Percentiles rank a stretch among this genome's conserved stretches.
Evolutionary conservation across 2,888 invertebrate genomes (phyloP).

Genomic region (Caenorhabditis zanzibari): DNA sequence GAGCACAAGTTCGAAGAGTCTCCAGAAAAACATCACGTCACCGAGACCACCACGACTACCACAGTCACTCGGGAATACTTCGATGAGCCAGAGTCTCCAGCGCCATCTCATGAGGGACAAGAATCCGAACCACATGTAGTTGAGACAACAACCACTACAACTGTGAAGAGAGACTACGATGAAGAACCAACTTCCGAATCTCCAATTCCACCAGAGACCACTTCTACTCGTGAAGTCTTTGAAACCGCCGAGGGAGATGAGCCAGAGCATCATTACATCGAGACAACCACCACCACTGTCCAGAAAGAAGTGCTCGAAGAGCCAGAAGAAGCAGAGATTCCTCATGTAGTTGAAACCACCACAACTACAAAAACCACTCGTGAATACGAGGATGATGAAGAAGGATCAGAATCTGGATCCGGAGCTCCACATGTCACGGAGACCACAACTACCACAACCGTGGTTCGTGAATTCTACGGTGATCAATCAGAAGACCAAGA

Average conservation of each 20-base stretch:
- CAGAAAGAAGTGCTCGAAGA: conserved; percentile 30
- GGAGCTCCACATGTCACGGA: conserved; percentile 35
- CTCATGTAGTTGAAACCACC: conserved; percentile 29
- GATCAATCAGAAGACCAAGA: conserved; percentile 17
- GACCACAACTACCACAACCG: conserved; percentile 40
- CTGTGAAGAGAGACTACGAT: conserved; percentile 17
- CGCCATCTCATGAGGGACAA: conserved; percentile 15
- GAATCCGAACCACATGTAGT: conserved; percentile 25
- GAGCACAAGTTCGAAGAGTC: conserved; percentile 19
- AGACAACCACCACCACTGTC: conserved; percentile 44
- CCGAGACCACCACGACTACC: conserved; percentile 54
- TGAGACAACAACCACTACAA: conserved; percentile 35
- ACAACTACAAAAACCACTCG: conserved; percentile 25
- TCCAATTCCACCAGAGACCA: conserved; percentile 20
- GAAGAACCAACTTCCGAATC: background rate
- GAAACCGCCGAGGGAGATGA: conserved; percentile 18
- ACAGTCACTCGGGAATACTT: conserved; percentile 58
- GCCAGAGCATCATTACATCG: conserved; percentile 44
- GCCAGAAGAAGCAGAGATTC: conserved; percentile 31
- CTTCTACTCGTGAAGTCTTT: conserved; percentile 8
- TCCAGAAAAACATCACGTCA: conserved; percentile 31
- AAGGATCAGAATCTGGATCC: conserved; percentile 3
- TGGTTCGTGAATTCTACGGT: conserved; percentile 40
- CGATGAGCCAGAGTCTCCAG: background rate
- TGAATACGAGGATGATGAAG: conserved; percentile 32